Evolutionary conservation across 2,797 vertebrate species (phyloP).

Genomic region (Agapornis canus): DNA sequence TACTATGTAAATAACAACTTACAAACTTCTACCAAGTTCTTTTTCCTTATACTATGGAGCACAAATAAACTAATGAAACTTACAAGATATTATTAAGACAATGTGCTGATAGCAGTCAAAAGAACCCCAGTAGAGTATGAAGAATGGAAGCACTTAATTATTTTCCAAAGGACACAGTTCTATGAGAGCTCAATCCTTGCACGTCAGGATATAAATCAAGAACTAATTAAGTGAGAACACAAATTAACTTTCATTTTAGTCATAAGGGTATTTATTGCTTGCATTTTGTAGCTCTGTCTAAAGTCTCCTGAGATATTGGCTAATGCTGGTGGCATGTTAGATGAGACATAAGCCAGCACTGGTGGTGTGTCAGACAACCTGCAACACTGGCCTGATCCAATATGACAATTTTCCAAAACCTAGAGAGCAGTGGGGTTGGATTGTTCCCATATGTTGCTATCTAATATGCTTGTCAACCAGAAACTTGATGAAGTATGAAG

Average conservation of each 20-base stretch:
- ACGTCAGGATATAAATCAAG: constrained; percentile 38
- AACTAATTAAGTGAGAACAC: constrained; percentile 28
- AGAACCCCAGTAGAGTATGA: not conserved
- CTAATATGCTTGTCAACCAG: not conserved
- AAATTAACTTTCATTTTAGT: constrained; percentile 29
- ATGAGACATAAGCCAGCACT: not conserved
- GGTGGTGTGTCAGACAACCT: not conserved
- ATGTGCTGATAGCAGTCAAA: not conserved
- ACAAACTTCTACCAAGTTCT: not conserved
- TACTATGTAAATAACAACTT: not conserved
- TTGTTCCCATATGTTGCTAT: not conserved
- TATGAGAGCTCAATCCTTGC: not conserved
- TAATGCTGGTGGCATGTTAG: not conserved
- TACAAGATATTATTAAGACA: not conserved
- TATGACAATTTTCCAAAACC: not conserved
- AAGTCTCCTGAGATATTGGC: not conserved
- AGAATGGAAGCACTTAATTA: constrained; percentile 1
- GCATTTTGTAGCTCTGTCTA: not conserved
- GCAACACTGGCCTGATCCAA: not conserved
- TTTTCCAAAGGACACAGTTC: not conserved
- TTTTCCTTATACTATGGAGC: not conserved
- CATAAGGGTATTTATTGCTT: not conserved
- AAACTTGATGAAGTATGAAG: not conserved
- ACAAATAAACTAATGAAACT: not conserved
- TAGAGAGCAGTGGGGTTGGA: not conserved